Evolutionary conservation across 2,888 invertebrate species (phyloP).

Genomic region (Lasioglossum pauxillum): DNA sequence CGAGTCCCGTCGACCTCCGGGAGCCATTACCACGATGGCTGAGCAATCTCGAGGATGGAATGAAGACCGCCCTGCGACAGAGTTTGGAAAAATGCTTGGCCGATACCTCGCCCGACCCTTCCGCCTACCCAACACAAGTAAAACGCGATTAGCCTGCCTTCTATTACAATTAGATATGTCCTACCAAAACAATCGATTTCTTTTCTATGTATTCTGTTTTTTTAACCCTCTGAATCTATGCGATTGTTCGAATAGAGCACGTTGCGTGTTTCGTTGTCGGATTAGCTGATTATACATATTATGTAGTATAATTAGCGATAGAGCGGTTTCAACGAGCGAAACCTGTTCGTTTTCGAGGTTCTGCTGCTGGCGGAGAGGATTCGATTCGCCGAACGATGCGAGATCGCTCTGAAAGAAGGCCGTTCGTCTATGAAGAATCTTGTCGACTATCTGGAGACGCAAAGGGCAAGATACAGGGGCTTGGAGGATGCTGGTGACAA

Average conservation of each 20-base stretch:
- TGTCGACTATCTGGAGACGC: constrained; percentile 85
- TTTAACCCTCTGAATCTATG: no score
- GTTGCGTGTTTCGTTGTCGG: no score
- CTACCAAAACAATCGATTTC: no score
- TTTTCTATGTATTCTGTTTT: no score
- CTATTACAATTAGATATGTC: neutral
- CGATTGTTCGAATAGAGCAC: no score
- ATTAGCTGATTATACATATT: no score
- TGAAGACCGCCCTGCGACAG: constrained; percentile 86
- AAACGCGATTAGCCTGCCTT: neutral
- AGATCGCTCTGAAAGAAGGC: constrained; percentile 76
- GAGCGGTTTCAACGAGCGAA: neutral
- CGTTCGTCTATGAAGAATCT: constrained; percentile 83
- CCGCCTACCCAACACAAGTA: constrained; percentile 80
- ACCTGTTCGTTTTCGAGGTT: constrained; percentile 64
- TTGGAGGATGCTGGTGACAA: constrained; percentile 85
- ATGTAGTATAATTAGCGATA: no score
- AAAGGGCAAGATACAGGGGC: constrained; percentile 85
- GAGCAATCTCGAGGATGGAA: constrained; percentile 91
- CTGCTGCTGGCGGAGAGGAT: constrained; percentile 79
- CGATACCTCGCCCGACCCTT: constrained; percentile 76
- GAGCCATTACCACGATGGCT: constrained; percentile 89
- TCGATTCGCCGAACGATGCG: constrained; percentile 81
- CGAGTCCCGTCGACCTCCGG: constrained; percentile 80
- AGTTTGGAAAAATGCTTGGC: constrained; percentile 78